Evolutionary conservation across 2,888 invertebrate species (phyloP).

Genomic region (Epirrita christyi): DNA sequence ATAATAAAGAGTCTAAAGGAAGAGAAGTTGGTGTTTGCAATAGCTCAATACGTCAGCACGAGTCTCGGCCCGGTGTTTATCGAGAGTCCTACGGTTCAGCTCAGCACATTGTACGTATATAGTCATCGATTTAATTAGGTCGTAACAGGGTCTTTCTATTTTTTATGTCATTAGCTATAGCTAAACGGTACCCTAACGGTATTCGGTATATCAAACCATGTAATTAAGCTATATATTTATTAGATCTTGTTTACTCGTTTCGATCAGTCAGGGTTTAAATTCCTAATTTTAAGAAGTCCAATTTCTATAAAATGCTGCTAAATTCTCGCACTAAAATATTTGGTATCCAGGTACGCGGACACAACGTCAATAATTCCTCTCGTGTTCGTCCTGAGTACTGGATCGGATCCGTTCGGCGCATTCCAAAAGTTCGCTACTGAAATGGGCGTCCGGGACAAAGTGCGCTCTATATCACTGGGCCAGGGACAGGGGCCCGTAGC

Average conservation of each 20-base stretch:
- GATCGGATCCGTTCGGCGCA: slow-evolving; percentile 94
- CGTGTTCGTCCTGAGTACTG: slow-evolving; percentile 94
- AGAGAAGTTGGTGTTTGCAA: slow-evolving; percentile 92
- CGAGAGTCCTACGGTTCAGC: slow-evolving; percentile 91
- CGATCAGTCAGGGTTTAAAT: too few species aligned
- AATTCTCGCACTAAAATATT: too few species aligned
- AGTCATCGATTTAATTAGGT: too few species aligned
- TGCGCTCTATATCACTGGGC: slow-evolving; percentile 94
- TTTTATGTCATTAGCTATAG: too few species aligned
- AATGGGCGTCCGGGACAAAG: slow-evolving; percentile 88
- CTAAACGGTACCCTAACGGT: too few species aligned
- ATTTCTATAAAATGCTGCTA: too few species aligned
- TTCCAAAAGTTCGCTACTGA: slow-evolving; percentile 93
- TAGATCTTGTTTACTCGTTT: too few species aligned
- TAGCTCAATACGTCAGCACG: slow-evolving; percentile 91
- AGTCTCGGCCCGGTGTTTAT: slow-evolving; percentile 92
- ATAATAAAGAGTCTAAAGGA: slow-evolving; percentile 90
- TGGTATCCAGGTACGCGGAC: slow-evolving; percentile 86
- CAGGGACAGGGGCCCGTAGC: slow-evolving; percentile 96
- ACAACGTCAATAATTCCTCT: slow-evolving; percentile 90
- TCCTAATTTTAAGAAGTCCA: too few species aligned
- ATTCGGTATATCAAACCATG: too few species aligned
- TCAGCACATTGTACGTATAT: slow-evolving; percentile 86
- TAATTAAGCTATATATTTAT: too few species aligned
- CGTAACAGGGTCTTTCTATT: too few species aligned